Evolutionary conservation across 2,888 invertebrate species (phyloP).

Genomic region (Dynastes grantii): DNA sequence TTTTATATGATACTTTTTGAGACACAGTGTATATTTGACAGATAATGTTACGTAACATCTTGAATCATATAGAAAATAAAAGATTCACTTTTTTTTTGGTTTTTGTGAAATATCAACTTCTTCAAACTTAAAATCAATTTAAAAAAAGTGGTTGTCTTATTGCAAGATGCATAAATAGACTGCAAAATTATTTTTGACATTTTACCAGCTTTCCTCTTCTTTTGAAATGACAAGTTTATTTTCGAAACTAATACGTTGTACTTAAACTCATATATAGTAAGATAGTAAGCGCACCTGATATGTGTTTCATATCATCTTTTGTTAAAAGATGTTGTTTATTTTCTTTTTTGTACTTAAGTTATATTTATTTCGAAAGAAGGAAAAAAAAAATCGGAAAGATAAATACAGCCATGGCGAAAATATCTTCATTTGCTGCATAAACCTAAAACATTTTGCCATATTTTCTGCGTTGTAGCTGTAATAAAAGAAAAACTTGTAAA

Average conservation of each 20-base stretch:
- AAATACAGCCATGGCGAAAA: constrained; percentile 32
- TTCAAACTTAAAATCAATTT: no score
- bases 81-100: no score
- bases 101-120: no score
- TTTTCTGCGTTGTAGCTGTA: constrained; percentile 48
- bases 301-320: background rate
- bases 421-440: constrained; percentile 25
- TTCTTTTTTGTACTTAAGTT: constrained; percentile 21
- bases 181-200: no score
- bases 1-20: no score
- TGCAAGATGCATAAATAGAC: no score
- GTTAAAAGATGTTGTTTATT: constrained; percentile 3
- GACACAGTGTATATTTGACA: no score
- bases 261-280: background rate
- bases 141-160: no score
- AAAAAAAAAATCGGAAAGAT: background rate
- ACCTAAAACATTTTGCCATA: constrained; percentile 50
- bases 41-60: no score
- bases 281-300: background rate
- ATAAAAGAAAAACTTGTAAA: constrained; percentile 43
- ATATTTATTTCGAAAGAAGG: constrained; percentile 22
- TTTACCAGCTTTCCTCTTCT: no score
- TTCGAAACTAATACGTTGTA: background rate
- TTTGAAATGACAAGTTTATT: background rate
- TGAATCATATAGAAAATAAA: no score